Base-by-base conservation (phyloP, 2,797 vertebrate species). In the Amblyopsis hoosieri region DNA sequence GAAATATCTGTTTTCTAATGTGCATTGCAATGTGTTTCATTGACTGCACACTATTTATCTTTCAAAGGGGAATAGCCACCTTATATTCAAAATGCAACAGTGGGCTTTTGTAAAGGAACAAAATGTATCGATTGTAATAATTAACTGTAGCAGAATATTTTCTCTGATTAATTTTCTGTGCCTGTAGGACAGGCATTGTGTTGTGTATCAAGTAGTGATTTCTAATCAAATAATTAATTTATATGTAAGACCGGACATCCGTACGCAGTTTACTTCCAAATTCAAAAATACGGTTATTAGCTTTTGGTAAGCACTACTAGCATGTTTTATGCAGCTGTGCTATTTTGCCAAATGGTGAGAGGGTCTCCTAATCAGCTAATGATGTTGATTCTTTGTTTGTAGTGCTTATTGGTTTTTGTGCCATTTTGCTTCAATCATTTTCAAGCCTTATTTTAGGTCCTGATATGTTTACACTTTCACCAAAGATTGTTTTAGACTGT, bases 401-500 rank as follows among this genome's bases (percentile, higher is more conserved):
- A 17, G 57, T 19, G 23, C 76, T 51, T 17, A 47, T 49, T 54
- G 54, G 13, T 63, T 63, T 59, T 14, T 60, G 45, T 46, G 1
- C 57, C 3, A 37, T 66, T 68, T 68, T 62, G 67, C 58, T 55
- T 52, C 13, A 60, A 62, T 15, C 3, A 53, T 54, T 58, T 69
- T 69, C 64, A 74, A 72, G 57, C 66, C 53, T 71, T 62, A 13
- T 31, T 60, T 79, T 68, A 67, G 67, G 52, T 71, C 79, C 6
- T 70, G 47, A 42, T 57, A 73, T 76, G 81, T 89, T 89, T 88
- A 89, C 81, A 80, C 75, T 65, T 64, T 78, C 81, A 85, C 89
- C 90, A 91, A 90, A 90, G 86, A 87, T 79, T 3, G 64, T 75
- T 72, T 79, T 62, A 62, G 62, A 78, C 54, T 75, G 62, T 62